phyloP scores from a whole-genome alignment of 1,140 invertebrate genomes.

The Drosophila orosa region DNA sequence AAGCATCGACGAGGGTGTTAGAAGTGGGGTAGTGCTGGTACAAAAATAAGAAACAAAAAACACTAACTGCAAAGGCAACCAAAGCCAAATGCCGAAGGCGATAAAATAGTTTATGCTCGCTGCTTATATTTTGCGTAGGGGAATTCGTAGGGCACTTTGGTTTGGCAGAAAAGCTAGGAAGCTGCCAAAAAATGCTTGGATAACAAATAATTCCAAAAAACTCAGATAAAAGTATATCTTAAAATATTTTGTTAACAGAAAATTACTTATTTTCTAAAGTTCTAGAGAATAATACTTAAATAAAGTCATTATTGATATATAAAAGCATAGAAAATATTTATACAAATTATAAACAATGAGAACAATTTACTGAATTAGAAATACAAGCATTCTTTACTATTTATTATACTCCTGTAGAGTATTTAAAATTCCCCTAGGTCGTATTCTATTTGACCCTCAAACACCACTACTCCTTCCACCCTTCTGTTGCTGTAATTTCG shows the following conservation, averaged over 20 bases:
- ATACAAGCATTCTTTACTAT: neutral
- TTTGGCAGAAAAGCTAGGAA: neutral
- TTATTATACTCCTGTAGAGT: neutral
- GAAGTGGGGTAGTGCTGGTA: neutral
- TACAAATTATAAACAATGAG: neutral
- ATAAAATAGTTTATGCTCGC: slow-evolving; percentile 63
- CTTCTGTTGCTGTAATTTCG: slow-evolving; percentile 45
- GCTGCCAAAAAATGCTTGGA: neutral
- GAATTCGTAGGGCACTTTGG: neutral
- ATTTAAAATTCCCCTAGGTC: neutral
- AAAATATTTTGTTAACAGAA: too few species aligned
- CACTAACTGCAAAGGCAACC: slow-evolving; percentile 8
- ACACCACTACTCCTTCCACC: neutral
- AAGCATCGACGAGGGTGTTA: slow-evolving; percentile 3
- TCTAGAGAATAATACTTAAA: neutral
- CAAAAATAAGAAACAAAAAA: slow-evolving; percentile 23
- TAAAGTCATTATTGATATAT: neutral
- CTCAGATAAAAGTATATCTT: neutral
- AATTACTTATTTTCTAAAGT: too few species aligned
- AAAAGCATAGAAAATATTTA: neutral
- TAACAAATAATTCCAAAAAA: neutral
- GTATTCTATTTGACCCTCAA: neutral
- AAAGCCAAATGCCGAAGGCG: slow-evolving; percentile 55
- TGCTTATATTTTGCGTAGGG: slow-evolving; percentile 13
- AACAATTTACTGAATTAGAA: neutral